Conservation (phyloP, 2,113 vertebrate species). For the Alethe castanea region DNA sequence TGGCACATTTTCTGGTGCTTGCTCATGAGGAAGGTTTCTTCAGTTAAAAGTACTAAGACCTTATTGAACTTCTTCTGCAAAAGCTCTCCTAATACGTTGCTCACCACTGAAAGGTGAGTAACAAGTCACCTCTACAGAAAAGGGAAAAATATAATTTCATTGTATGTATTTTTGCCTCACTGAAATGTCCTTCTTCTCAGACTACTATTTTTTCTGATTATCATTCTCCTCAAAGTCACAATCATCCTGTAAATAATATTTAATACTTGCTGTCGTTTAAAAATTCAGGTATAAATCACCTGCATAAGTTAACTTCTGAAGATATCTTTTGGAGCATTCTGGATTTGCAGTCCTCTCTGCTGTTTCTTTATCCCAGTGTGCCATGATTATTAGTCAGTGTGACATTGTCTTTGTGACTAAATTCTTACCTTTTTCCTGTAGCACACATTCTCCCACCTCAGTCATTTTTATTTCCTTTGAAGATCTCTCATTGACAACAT, state of each 20-base stretch:
- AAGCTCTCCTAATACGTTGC: not conserved
- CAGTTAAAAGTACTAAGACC: not conserved
- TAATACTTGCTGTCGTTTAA: not conserved
- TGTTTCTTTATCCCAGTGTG: not conserved
- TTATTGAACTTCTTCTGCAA: not conserved
- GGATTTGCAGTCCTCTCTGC: not conserved
- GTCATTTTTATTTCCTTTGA: slow-evolving; percentile 8
- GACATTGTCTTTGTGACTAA: not conserved
- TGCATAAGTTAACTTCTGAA: not conserved
- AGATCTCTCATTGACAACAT: not conserved
- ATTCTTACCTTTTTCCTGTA: not conserved
- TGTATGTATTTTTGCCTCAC: not conserved
- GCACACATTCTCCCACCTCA: not conserved
- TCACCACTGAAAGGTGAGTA: not conserved
- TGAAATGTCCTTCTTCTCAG: not conserved
- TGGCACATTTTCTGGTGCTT: not conserved
- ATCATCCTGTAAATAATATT: not conserved
- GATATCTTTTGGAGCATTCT: not conserved
- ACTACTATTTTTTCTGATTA: not conserved
- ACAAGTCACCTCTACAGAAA: not conserved
- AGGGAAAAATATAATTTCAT: not conserved
- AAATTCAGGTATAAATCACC: not conserved
- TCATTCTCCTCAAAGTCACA: not conserved
- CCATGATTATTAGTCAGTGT: not conserved
- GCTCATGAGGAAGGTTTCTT: not conserved